Conservation (phyloP, 1,140 invertebrate genomes). For the Riptortus pedestris region DNA sequence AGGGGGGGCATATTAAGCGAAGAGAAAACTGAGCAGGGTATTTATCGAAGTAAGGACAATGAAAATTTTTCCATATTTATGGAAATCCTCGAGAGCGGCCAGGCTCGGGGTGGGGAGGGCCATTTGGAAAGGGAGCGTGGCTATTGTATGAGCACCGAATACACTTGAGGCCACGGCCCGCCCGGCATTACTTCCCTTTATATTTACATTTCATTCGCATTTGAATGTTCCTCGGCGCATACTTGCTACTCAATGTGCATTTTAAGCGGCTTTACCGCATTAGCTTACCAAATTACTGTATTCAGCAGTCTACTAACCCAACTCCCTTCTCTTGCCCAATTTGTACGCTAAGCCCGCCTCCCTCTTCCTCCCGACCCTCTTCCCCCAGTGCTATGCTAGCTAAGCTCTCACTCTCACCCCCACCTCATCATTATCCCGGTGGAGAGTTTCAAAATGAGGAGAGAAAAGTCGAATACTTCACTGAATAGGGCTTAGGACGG, state of each 20-base stretch:
- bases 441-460: too few relatives aligned
- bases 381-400: neutral
- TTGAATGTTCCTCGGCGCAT: constrained; percentile 25
- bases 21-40: neutral
- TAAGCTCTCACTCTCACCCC: too few relatives aligned
- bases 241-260: constrained; percentile 23
- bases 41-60: constrained; percentile 13
- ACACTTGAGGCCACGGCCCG: constrained; percentile 6
- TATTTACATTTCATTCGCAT: constrained; percentile 25
- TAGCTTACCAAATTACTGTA: constrained; percentile 28
- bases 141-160: constrained; percentile 6
- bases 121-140: constrained; percentile 1
- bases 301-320: constrained; percentile 24
- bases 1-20: neutral
- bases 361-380: neutral
- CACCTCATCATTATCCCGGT: too few relatives aligned
- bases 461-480: too few relatives aligned
- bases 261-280: constrained; percentile 24
- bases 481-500: too few relatives aligned
- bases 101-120: neutral
- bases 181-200: constrained; percentile 19
- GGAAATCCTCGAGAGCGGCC: neutral
- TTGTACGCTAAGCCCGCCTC: constrained; percentile 6
- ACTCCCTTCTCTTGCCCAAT: constrained; percentile 4
- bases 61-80: constrained; percentile 17